Conservation (phyloP, 2,113 vertebrate species). For the Chaetodon trifascialis region DNA sequence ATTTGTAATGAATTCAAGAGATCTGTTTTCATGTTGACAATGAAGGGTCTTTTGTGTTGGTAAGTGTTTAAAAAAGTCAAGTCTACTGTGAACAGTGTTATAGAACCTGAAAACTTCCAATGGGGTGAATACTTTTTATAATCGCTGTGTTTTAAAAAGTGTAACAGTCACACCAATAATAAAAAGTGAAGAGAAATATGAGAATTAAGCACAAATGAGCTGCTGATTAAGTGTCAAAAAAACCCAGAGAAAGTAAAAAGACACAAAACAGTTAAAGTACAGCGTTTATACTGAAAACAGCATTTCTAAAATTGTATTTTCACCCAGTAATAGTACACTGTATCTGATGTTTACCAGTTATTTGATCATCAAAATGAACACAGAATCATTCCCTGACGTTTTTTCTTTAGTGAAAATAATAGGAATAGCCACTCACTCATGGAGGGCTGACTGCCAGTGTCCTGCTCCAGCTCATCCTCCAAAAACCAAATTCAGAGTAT, state of each 20-base stretch:
- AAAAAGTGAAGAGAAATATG: too few relatives aligned
- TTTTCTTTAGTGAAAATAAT: too few relatives aligned
- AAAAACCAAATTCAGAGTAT: too few relatives aligned
- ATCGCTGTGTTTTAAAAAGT: too few relatives aligned
- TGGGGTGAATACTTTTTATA: too few relatives aligned
- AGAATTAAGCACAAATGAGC: background rate
- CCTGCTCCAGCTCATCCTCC: slow-evolving; percentile 88
- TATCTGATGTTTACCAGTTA: background rate
- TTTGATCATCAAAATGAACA: background rate
- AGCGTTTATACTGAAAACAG: background rate
- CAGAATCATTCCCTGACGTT: too few relatives aligned
- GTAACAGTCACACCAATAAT: too few relatives aligned
- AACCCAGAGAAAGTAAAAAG: too few relatives aligned
- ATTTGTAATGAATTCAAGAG: background rate
- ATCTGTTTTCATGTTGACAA: background rate
- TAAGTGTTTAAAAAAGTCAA: too few relatives aligned
- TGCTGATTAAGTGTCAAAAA: background rate
- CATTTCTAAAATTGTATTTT: background rate
- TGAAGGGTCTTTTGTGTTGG: too few relatives aligned
- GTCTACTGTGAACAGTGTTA: too few relatives aligned
- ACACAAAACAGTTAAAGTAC: background rate
- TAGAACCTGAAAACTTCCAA: too few relatives aligned
- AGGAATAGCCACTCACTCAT: slow-evolving; percentile 78
- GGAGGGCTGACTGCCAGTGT: slow-evolving; percentile 80
- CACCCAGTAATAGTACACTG: background rate